These are phyloP conservation scores for Pantherophis vulpinus DNA, from an alignment of 2,797 vertebrate species.

Conservation along the genomic window DNA sequence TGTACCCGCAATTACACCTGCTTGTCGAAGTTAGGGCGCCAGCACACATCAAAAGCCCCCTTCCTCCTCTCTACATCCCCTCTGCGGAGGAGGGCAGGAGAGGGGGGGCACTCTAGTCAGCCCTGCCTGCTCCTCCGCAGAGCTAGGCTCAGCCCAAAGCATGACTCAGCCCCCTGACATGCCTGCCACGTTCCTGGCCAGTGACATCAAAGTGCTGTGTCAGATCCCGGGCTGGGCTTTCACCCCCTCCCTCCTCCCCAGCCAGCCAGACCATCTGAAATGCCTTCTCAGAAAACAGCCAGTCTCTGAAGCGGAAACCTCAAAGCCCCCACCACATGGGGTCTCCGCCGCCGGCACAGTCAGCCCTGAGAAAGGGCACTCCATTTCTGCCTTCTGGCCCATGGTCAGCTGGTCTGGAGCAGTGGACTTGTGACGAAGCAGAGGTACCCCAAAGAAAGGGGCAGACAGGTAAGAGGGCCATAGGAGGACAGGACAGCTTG, in stretches of 20 bases:
- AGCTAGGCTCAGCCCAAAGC: not conserved
- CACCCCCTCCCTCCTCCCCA: not conserved
- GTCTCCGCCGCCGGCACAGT: not conserved
- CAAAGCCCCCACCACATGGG: not conserved
- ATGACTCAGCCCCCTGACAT: conserved; percentile 18
- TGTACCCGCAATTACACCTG: too few relatives aligned
- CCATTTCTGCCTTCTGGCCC: not conserved
- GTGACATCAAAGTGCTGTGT: conserved; percentile 27
- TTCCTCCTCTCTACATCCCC: not conserved
- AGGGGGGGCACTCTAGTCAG: not conserved
- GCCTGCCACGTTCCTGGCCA: not conserved
- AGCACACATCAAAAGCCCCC: not conserved
- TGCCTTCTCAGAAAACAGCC: not conserved
- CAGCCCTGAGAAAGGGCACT: not conserved
- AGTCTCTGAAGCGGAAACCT: not conserved
- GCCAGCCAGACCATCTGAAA: not conserved
- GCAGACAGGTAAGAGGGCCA: too few relatives aligned
- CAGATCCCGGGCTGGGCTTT: not conserved
- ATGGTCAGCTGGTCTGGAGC: not conserved
- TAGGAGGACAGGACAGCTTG: not conserved
- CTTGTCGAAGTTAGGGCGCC: not conserved
- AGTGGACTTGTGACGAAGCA: not conserved
- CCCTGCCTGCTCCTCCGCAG: not conserved
- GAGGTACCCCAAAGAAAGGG: not conserved
- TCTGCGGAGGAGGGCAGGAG: not conserved